Evolutionary conservation across 1,140 invertebrate species (phyloP).

Genomic region (Radopholus similis): DNA sequence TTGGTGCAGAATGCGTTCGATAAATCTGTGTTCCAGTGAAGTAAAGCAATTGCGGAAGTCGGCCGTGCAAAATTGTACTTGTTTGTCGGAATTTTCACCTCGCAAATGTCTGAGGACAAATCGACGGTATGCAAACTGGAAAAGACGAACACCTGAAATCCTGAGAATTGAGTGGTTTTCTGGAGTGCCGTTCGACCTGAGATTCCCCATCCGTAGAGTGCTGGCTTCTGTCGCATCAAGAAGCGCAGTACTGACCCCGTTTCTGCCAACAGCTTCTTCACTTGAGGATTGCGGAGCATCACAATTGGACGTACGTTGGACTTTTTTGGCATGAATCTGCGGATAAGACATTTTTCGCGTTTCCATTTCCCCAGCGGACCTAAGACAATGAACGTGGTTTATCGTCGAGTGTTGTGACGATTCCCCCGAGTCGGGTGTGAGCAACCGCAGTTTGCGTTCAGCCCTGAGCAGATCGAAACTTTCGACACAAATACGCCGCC

Average conservation of each 20-base stretch:
- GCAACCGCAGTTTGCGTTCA: not conserved
- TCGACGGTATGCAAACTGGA: not conserved
- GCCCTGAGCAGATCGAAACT: not conserved
- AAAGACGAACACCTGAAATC: slow-evolving; percentile 3
- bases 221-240: slow-evolving; percentile 1
- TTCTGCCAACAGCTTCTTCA: slow-evolving; percentile 1
- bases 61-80: slow-evolving; percentile 18
- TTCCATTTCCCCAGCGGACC: not conserved
- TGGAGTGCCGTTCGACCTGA: slow-evolving; percentile 1
- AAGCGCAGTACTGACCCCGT: not conserved
- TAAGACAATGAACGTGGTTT: not conserved
- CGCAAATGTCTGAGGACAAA: not conserved
- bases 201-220: slow-evolving; percentile 17
- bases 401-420: too few relatives aligned
- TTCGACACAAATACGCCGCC: not conserved
- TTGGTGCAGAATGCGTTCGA: slow-evolving; percentile 20
- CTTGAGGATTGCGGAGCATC: not conserved
- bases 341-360: not conserved
- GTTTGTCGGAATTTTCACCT: slow-evolving; percentile 4
- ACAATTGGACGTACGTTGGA: slow-evolving; percentile 14
- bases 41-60: slow-evolving; percentile 28
- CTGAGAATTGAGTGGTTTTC: not conserved
- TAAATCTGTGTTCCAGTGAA: slow-evolving; percentile 10
- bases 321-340: slow-evolving; percentile 21
- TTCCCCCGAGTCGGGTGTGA: not conserved